Evolutionary conservation across 2,888 invertebrate genomes (phyloP), one percentile per base, ranked within the genome.

Genomic region (Microplitis manilae): DNA sequence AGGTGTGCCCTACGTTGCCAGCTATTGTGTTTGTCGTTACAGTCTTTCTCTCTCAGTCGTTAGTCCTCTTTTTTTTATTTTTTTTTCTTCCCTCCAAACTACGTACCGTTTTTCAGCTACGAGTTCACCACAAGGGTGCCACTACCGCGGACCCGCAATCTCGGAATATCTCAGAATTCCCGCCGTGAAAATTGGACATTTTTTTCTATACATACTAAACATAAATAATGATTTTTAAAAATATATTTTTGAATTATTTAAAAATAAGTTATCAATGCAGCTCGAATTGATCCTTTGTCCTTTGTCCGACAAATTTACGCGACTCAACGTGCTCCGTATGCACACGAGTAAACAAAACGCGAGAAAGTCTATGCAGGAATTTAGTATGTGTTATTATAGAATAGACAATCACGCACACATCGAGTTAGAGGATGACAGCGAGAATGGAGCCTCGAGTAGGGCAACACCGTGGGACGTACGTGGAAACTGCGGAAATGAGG

Each of bases 401-500:
- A 30, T 30, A 30, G 30, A 30, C 4, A 30, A 30, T 30, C 30
- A 4, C 30, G 8, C 50, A 13, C 1, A 50, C 50, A 50, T 50
- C 50, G 64, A 69, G n/a, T 40, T 17, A 70, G 40, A 20, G 50
- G 65, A 69, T 67, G 68, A 75, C 69, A 61, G 68, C 65, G 61
- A 68, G 68, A 68, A 70, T 77, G 75, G 72, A 41, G 50, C 20
- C 50, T 13, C 6, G 20, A 61, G 41, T 62, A 68, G 77, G 64
- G 71, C n/a, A 77, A 75, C 77, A 50, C 9, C 50, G 50, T 13
- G 50, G 50, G 50, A 50, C 13, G 50, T 50, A 13, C 9, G 81
- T 81, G 83, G 81, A 84, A 85, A 85, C 84, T 85, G 83, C 89
- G 89, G 89, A 89, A 89, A 87, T 85, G 86, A 86, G 86, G 83